phyloP scores from a whole-genome alignment of 37 sponge, comb jelly and placozoan genomes.

The Agelas oroides region DNA sequence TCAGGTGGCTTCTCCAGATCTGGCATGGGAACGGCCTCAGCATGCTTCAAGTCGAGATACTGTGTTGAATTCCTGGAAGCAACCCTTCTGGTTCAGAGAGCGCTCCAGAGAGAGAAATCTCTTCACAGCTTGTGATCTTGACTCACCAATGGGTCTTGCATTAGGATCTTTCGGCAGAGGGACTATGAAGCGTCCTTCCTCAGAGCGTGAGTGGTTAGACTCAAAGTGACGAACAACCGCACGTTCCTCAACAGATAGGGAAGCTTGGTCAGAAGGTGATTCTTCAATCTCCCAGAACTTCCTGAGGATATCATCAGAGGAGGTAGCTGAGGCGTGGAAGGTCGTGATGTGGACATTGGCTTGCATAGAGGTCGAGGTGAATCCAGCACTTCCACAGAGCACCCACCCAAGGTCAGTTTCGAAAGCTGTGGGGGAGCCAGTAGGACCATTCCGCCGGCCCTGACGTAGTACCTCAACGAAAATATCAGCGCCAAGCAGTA shows the following conservation, averaged over 20 bases:
- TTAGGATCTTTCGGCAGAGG: slow-evolving; percentile 41
- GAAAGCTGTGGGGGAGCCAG: slow-evolving; percentile 38
- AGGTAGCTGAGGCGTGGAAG: slow-evolving; percentile 31
- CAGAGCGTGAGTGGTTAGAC: slow-evolving; percentile 12
- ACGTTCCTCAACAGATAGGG: slow-evolving; percentile 45
- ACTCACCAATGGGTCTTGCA: slow-evolving; percentile 47
- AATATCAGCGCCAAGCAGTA: slow-evolving; percentile 44
- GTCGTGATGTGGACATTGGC: slow-evolving; percentile 7
- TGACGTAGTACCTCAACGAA: slow-evolving; percentile 42
- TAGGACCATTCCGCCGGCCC: slow-evolving; percentile 57
- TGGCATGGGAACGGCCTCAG: slow-evolving; percentile 30
- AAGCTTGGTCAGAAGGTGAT: slow-evolving; percentile 17
- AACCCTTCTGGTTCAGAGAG: slow-evolving; percentile 49
- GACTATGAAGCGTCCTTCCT: slow-evolving; percentile 45
- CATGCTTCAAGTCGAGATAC: slow-evolving; percentile 47
- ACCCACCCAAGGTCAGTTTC: slow-evolving; percentile 58
- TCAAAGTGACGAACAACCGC: slow-evolving; percentile 49
- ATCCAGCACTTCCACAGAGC: slow-evolving; percentile 43
- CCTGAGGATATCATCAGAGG: slow-evolving; percentile 38
- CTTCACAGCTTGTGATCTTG: slow-evolving; percentile 51
- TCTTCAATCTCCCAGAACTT: slow-evolving; percentile 69
- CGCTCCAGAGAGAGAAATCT: slow-evolving; percentile 58
- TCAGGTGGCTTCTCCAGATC: slow-evolving; percentile 52
- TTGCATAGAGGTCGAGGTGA: not conserved
- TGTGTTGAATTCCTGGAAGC: slow-evolving; percentile 30